Evolutionary conservation across 2,888 invertebrate species (phyloP).

Genomic region (Hypomecis punctinalis): DNA sequence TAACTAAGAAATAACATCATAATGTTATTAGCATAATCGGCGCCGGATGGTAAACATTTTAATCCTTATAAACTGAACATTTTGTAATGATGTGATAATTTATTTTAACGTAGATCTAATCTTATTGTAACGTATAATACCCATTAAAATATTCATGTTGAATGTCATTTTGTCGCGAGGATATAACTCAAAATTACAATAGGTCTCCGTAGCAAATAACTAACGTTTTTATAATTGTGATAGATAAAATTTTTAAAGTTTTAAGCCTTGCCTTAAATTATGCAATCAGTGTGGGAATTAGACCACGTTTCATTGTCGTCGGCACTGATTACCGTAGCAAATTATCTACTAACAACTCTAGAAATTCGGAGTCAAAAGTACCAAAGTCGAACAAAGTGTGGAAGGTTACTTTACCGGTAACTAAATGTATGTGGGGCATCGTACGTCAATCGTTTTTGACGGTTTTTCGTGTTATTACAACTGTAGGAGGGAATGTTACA

Average conservation of each 20-base stretch:
- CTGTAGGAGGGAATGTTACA: neutral
- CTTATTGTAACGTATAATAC: constrained; percentile 14
- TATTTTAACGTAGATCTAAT: constrained; percentile 14
- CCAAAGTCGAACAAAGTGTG: constrained; percentile 9
- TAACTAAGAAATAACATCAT: constrained; percentile 1
- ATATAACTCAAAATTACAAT: constrained; percentile 12
- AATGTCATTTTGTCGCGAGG: constrained; percentile 15
- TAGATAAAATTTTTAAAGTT: constrained; percentile 2
- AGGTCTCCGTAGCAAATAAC: neutral
- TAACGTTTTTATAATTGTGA: neutral
- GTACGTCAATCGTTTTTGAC: constrained; percentile 12
- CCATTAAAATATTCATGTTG: constrained; percentile 19
- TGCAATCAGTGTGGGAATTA: constrained; percentile 23
- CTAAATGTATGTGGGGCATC: constrained; percentile 15
- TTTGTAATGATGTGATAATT: constrained; percentile 15
- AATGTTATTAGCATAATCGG: constrained; percentile 7
- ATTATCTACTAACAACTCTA: constrained; percentile 17
- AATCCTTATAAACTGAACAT: constrained; percentile 1
- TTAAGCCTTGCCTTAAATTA: constrained; percentile 12
- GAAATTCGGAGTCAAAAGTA: constrained; percentile 12
- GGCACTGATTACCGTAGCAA: constrained; percentile 21
- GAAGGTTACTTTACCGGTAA: constrained; percentile 18
- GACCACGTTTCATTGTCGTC: constrained; percentile 26
- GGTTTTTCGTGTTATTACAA: constrained; percentile 4
- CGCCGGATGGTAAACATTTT: constrained; percentile 4